These are phyloP conservation scores for Malurus alboscapulatus DNA, from an alignment of 2,113 vertebrate species.

Conservation along the genomic window DNA sequence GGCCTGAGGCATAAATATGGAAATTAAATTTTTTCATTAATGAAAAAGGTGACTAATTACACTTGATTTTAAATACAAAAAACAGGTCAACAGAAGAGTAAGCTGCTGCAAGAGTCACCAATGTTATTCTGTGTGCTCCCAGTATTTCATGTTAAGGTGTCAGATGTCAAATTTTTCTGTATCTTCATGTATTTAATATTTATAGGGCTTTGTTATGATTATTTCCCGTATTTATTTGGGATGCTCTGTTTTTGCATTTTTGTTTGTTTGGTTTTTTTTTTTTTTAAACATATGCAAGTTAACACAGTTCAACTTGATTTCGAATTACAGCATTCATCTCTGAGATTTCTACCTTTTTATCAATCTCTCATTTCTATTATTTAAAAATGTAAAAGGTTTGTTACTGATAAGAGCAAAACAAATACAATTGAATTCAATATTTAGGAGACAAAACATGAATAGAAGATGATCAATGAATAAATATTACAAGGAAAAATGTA, in stretches of 20 bases:
- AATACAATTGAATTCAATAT: background rate
- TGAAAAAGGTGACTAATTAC: background rate
- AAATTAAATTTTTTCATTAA: background rate
- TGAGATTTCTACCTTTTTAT: background rate
- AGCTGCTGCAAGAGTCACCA: background rate
- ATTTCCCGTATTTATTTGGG: background rate
- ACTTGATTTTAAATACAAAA: background rate
- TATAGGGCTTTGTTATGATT: fast-evolving
- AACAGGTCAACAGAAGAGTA: background rate
- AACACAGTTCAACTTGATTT: background rate
- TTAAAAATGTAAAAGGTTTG: background rate
- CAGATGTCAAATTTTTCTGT: background rate
- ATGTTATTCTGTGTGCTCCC: background rate
- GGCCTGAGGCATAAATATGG: background rate
- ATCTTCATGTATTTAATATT: background rate
- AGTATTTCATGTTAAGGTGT: background rate
- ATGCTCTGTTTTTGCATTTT: background rate
- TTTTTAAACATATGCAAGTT: background rate
- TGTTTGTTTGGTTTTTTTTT: background rate
- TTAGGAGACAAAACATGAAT: background rate
- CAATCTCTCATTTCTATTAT: background rate
- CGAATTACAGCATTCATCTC: background rate
- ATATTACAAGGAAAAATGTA: background rate
- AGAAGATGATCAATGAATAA: background rate
- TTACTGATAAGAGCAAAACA: background rate